phyloP scores from a whole-genome alignment of 2,888 invertebrate species.

The Apeira syringaria region DNA sequence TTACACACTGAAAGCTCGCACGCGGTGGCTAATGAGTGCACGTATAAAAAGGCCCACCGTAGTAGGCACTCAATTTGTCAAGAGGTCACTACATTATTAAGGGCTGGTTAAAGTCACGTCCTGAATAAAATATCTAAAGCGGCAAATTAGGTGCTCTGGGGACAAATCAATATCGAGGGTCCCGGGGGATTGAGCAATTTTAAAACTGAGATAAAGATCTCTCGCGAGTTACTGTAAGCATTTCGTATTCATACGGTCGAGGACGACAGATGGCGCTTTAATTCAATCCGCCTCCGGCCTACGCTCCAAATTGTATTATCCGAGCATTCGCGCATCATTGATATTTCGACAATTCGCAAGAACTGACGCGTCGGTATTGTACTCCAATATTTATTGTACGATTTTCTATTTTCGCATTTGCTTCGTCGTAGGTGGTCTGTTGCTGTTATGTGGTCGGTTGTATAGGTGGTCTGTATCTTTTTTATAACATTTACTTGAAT shows the following conservation, averaged over 20 bases:
- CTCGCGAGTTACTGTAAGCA: slow-evolving; percentile 70
- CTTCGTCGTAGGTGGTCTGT: slow-evolving; percentile 36
- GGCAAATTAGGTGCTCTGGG: slow-evolving; percentile 70
- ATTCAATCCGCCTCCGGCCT: slow-evolving; percentile 80
- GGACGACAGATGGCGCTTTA: slow-evolving; percentile 81
- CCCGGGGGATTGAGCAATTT: slow-evolving; percentile 78
- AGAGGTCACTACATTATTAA: slow-evolving; percentile 39
- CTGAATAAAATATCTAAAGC: slow-evolving; percentile 71
- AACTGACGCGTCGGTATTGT: slow-evolving; percentile 43
- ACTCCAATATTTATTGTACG: slow-evolving; percentile 31
- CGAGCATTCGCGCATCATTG: slow-evolving; percentile 82
- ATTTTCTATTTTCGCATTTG: slow-evolving; percentile 24
- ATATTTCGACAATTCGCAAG: slow-evolving; percentile 78
- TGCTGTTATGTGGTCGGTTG: too few relatives aligned
- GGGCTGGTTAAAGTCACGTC: slow-evolving; percentile 55
- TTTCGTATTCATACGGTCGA: slow-evolving; percentile 80
- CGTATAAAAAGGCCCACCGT: slow-evolving; percentile 24
- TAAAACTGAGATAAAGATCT: slow-evolving; percentile 83
- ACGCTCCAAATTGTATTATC: slow-evolving; percentile 79
- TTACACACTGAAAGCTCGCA: slow-evolving; percentile 42
- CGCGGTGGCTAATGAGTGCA: slow-evolving; percentile 28
- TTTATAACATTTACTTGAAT: too few relatives aligned
- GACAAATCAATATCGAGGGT: slow-evolving; percentile 73
- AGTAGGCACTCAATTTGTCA: slow-evolving; percentile 29
- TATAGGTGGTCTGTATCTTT: too few relatives aligned